These are phyloP conservation scores for Clytia hemisphaerica DNA, from an alignment of 30 jellyfish, hydroid and myxozoan genomes.

Conservation along the genomic window DNA sequence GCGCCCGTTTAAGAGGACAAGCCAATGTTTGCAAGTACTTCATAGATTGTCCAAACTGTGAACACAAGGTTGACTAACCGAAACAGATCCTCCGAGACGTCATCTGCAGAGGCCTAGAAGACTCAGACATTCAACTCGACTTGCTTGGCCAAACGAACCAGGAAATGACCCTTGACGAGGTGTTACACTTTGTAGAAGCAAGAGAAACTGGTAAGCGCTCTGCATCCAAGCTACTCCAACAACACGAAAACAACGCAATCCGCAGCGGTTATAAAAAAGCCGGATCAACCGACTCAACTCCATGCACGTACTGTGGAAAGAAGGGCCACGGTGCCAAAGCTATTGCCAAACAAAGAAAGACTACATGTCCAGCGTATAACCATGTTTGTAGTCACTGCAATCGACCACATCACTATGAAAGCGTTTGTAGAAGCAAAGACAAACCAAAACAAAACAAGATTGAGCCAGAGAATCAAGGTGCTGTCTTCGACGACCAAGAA, in stretches of 20 bases:
- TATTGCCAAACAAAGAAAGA: no score
- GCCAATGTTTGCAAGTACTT: conserved; percentile 23
- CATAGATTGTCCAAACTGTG: conserved; percentile 5
- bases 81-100: conserved; percentile 17
- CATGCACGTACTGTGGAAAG: not conserved
- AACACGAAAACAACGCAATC: no score
- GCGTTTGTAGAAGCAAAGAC: not conserved
- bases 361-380: no score
- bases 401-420: no score
- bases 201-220: conserved; percentile 6
- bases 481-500: no score
- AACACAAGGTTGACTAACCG: not conserved
- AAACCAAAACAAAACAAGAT: no score
- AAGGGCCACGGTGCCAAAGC: not conserved
- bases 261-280: no score
- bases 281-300: not conserved
- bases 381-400: no score
- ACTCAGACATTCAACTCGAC: conserved; percentile 21
- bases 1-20: conserved; percentile 25
- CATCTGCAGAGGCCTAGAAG: conserved; percentile 14
- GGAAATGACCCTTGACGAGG: conserved; percentile 14
- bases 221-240: not conserved
- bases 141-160: conserved; percentile 16
- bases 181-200: not conserved
- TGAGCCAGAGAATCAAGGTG: no score